Evolutionary conservation across 2,797 vertebrate species (phyloP).

Genomic region (Chaunax sp.): DNA sequence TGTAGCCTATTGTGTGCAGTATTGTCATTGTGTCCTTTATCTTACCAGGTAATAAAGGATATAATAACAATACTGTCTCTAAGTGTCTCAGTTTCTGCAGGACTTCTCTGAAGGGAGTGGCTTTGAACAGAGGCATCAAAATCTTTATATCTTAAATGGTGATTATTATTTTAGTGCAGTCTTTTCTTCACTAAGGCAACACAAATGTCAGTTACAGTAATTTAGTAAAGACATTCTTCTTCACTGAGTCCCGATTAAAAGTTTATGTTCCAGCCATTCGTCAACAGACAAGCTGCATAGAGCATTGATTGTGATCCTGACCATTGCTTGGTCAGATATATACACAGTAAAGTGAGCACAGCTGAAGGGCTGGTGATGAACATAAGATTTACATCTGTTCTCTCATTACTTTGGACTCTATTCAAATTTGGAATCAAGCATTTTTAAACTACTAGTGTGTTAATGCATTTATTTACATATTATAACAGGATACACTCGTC

Average conservation of each 20-base stretch:
- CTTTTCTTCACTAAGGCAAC: not conserved
- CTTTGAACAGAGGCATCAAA: conserved; percentile 15
- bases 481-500: no score
- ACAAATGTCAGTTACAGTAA: conserved; percentile 13
- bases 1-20: not conserved
- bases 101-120: not conserved
- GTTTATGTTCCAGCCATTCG: conserved; percentile 67
- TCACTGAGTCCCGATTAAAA: conserved; percentile 69
- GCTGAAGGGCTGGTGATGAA: conserved; percentile 32
- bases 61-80: no score
- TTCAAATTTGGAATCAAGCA: conserved; percentile 22
- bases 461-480: no score
- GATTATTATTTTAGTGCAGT: not conserved
- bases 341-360: conserved; percentile 45
- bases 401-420: conserved; percentile 28
- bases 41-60: no score
- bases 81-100: not conserved
- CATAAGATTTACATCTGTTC: conserved; percentile 44
- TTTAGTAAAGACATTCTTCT: conserved; percentile 6
- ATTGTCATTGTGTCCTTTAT: no score
- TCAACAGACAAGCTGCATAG: conserved; percentile 60
- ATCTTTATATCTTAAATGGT: not conserved
- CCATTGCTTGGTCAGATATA: conserved; percentile 45
- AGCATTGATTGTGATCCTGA: conserved; percentile 71
- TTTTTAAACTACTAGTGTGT: no score